A percentile compares a stretch with the other conserved stretches of the same genome.
phyloP scores from a whole-genome alignment of 2,888 invertebrate genomes.

The Lasioglossum villosulum region DNA sequence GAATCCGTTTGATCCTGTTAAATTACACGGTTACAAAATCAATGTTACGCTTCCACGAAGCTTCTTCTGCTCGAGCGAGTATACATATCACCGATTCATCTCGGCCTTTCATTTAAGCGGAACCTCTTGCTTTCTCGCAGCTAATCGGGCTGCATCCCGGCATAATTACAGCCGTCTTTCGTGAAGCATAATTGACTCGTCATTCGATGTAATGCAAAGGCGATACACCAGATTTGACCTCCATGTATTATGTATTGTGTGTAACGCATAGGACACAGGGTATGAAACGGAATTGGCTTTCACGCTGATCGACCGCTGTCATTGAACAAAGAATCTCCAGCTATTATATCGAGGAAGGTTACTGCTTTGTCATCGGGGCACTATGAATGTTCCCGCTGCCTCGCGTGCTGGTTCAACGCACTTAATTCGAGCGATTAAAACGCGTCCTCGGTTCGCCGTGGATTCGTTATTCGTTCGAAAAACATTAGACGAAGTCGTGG shows the following conservation, averaged over 20 bases:
- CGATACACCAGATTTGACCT: neutral
- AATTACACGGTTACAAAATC: neutral
- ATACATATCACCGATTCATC: conserved; percentile 10
- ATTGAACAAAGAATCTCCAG: conserved; percentile 13
- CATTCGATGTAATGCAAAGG: conserved; percentile 10
- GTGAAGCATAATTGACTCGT: conserved; percentile 33
- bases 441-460: conserved; percentile 62
- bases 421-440: conserved; percentile 75
- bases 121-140: neutral
- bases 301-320: neutral
- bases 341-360: conserved; percentile 24
- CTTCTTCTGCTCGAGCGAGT: neutral
- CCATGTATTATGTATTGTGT: neutral
- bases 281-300: neutral
- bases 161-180: conserved; percentile 12
- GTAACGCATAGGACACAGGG: neutral
- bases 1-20: neutral
- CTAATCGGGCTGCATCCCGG: neutral
- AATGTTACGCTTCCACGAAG: neutral
- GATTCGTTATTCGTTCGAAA: conserved; percentile 59
- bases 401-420: conserved; percentile 44
- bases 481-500: conserved; percentile 57
- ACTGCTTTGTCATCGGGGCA: conserved; percentile 41
- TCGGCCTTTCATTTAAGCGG: neutral
- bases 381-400: conserved; percentile 33